phyloP scores from a whole-genome alignment of 2,113 vertebrate genomes.

The Phyllostomus discolor region DNA sequence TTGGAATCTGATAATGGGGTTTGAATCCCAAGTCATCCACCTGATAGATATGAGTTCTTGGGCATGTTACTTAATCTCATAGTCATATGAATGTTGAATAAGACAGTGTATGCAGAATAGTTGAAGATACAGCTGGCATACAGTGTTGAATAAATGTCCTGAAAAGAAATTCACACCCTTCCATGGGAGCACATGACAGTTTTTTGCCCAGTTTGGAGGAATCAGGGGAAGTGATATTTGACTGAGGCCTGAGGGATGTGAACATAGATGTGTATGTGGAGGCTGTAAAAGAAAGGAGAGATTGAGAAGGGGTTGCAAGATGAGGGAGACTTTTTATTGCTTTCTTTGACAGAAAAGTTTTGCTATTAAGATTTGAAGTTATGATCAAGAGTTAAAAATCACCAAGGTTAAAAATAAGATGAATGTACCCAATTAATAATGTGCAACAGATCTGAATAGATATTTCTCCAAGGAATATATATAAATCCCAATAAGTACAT shows the following conservation, averaged over 20 bases:
- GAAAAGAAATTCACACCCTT: not conserved
- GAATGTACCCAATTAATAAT: not conserved
- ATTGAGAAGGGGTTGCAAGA: not conserved
- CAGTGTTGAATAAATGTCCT: not conserved
- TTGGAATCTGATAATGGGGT: not conserved
- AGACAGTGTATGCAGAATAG: not conserved
- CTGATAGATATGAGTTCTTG: not conserved
- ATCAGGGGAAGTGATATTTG: no score
- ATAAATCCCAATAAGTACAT: not conserved
- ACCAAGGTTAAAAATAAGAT: not conserved
- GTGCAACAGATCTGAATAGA: not conserved
- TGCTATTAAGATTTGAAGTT: not conserved
- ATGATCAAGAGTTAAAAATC: not conserved
- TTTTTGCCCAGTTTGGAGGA: no score
- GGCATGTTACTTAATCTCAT: not conserved
- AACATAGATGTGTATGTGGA: rapidly evolving
- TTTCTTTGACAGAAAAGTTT: not conserved
- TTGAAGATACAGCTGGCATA: not conserved
- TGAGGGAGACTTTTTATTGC: not conserved
- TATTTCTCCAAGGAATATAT: not conserved
- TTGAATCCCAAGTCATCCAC: not conserved
- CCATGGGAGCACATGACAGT: not conserved
- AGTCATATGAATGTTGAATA: not conserved
- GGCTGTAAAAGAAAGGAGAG: rapidly evolving
- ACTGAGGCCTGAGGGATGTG: not conserved